Percentiles rank a stretch among this genome's conserved stretches.
Conservation (phyloP, 2,888 invertebrate species). For the Lamproptera curius region DNA sequence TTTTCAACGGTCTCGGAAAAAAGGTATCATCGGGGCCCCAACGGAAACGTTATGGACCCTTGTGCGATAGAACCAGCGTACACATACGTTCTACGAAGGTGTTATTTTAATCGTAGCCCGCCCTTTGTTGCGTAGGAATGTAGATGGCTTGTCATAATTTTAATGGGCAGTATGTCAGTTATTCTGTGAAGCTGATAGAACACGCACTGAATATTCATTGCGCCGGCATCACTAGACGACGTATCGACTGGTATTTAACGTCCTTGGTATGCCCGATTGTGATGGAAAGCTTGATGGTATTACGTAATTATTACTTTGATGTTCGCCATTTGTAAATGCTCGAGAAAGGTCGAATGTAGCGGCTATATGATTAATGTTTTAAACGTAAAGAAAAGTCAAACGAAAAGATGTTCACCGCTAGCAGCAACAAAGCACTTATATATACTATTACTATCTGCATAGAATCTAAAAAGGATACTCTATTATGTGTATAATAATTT, state of each 20-base stretch:
- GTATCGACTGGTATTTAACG: constrained; percentile 16
- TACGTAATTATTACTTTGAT: constrained; percentile 9
- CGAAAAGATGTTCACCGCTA: too few species aligned
- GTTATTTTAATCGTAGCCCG: constrained; percentile 75
- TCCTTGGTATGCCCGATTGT: constrained; percentile 21
- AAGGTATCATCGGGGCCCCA: constrained; percentile 69
- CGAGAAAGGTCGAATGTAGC: too few species aligned
- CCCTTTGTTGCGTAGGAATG: constrained; percentile 75
- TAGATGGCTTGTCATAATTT: constrained; percentile 76
- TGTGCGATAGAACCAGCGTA: constrained; percentile 66
- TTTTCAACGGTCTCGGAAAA: constrained; percentile 68
- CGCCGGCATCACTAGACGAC: constrained; percentile 33
- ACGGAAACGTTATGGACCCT: constrained; percentile 76
- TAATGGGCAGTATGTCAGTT: constrained; percentile 70
- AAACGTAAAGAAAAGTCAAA: too few species aligned
- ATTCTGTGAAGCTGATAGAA: constrained; percentile 51
- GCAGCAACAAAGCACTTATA: too few species aligned
- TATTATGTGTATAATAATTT: too few species aligned
- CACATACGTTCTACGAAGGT: constrained; percentile 75
- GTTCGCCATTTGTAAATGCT: background rate
- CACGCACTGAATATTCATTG: constrained; percentile 60
- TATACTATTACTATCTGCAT: too few species aligned
- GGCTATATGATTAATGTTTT: too few species aligned
- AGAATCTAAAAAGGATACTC: too few species aligned
- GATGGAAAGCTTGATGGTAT: constrained; percentile 9